Evolutionary conservation across 2,113 vertebrate genomes (phyloP).

Genomic region (Myrmophylax atrothorax): DNA sequence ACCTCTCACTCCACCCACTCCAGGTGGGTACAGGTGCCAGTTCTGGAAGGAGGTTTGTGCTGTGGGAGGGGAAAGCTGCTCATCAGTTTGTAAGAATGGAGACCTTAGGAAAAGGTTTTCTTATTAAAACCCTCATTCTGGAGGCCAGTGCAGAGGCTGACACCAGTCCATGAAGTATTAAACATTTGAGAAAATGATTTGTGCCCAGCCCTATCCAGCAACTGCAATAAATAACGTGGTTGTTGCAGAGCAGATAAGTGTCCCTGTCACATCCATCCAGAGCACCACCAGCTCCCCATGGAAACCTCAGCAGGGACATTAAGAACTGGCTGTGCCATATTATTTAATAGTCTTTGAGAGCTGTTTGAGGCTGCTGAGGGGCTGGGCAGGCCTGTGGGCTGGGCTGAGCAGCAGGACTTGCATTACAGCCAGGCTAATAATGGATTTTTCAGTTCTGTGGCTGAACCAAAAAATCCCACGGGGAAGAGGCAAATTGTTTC

Average conservation of each 20-base stretch:
- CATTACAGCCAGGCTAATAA: conserved; percentile 33
- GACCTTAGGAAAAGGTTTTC: background rate
- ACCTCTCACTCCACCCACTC: background rate
- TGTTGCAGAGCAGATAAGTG: background rate
- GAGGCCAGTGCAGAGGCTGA: background rate
- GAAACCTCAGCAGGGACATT: background rate
- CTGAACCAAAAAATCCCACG: conserved; percentile 16
- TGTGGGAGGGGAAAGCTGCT: background rate
- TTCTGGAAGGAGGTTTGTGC: background rate
- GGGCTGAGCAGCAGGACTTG: background rate
- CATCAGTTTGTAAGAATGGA: background rate
- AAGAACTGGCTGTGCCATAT: background rate
- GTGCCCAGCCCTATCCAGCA: background rate
- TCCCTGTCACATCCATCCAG: background rate
- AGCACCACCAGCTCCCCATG: background rate
- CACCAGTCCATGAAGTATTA: background rate
- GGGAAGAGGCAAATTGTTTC: conserved; percentile 26
- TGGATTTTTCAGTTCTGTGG: conserved; percentile 53
- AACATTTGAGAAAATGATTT: background rate
- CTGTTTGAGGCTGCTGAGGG: background rate
- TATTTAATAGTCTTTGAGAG: background rate
- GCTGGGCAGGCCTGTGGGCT: conserved; percentile 13
- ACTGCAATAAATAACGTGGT: background rate
- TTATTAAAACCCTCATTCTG: background rate
- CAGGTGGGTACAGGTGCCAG: accelerated